These are phyloP conservation scores for Drosophila pallidifrons DNA, from an alignment of 1,140 invertebrate species.

Conservation along the genomic window DNA sequence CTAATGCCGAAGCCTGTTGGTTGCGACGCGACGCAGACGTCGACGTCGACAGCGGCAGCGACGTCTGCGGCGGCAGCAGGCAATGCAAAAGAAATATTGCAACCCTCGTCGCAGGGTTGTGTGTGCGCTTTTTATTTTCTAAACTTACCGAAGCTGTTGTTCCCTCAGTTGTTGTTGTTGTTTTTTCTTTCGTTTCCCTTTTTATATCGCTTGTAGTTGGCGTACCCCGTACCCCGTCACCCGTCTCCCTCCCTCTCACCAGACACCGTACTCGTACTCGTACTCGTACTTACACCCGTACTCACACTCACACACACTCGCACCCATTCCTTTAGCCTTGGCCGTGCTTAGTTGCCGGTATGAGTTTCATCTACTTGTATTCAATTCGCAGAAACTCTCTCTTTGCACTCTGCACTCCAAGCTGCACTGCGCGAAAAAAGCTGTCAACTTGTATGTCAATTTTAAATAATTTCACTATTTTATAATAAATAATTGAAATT, in stretches of 20 bases:
- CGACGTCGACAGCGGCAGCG: conserved; percentile 15
- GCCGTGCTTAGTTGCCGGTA: conserved; percentile 47
- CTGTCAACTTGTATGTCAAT: too few relatives aligned
- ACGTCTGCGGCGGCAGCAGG: conserved; percentile 30
- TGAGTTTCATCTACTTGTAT: conserved; percentile 67
- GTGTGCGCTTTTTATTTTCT: conserved; percentile 73
- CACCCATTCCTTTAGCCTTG: not conserved
- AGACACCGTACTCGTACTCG: too few relatives aligned
- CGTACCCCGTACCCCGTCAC: conserved; percentile 7
- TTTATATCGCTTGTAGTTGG: conserved; percentile 20
- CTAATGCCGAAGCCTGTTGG: conserved; percentile 37
- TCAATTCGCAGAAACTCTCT: conserved; percentile 65
- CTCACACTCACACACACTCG: not conserved
- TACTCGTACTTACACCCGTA: not conserved
- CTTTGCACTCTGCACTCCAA: conserved; percentile 54
- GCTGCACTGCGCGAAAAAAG: conserved; percentile 48
- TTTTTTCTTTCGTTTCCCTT: conserved; percentile 19
- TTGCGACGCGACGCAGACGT: conserved; percentile 27
- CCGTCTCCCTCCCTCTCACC: not conserved
- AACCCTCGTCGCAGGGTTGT: conserved; percentile 59
- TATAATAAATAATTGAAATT: too few relatives aligned
- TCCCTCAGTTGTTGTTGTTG: conserved; percentile 11
- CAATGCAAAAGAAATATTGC: conserved; percentile 80
- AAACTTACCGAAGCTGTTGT: conserved; percentile 50
- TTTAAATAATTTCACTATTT: too few relatives aligned